Percentiles rank a stretch among this genome's conserved stretches.
Conservation (phyloP, 2,888 invertebrate genomes). For the Thumatha senex region DNA sequence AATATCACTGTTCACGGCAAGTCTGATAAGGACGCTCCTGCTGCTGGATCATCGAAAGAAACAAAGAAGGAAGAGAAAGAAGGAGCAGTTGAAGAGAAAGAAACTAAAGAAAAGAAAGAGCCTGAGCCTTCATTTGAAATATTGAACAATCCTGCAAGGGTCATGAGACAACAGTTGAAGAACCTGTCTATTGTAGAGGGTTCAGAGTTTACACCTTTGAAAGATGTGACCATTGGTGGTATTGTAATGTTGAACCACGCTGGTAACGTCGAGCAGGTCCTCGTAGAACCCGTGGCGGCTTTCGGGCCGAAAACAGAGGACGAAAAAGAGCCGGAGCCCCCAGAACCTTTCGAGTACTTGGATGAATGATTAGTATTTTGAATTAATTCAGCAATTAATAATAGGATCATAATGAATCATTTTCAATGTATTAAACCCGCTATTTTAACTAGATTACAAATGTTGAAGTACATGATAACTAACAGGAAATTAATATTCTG, state of each 20-base stretch:
- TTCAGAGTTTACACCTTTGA: slow-evolving; percentile 92
- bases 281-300: slow-evolving; percentile 96
- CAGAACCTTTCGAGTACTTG: slow-evolving; percentile 98
- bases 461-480: slow-evolving; percentile 60
- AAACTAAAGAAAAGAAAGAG: slow-evolving; percentile 87
- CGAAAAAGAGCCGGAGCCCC: slow-evolving; percentile 98
- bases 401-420: slow-evolving; percentile 50
- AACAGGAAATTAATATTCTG: slow-evolving; percentile 58
- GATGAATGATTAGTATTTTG: slow-evolving; percentile 86
- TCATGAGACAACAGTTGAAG: slow-evolving; percentile 95
- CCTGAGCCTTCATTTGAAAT: slow-evolving; percentile 96
- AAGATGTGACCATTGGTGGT: slow-evolving; percentile 97
- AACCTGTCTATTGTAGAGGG: slow-evolving; percentile 91
- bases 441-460: slow-evolving; percentile 51
- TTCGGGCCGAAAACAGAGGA: slow-evolving; percentile 96
- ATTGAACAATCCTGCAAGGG: slow-evolving; percentile 96
- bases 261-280: slow-evolving; percentile 90
- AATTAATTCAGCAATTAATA: slow-evolving; percentile 46
- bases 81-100: slow-evolving; percentile 61
- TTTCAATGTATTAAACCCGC: slow-evolving; percentile 59
- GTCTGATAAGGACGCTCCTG: slow-evolving; percentile 63
- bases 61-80: slow-evolving; percentile 78
- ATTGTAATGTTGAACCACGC: slow-evolving; percentile 96
- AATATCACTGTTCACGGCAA: slow-evolving; percentile 79
- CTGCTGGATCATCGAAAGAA: slow-evolving; percentile 72